Evolutionary conservation across 2,113 vertebrate species (phyloP).

Genomic region (Gopherus flavomarginatus): DNA sequence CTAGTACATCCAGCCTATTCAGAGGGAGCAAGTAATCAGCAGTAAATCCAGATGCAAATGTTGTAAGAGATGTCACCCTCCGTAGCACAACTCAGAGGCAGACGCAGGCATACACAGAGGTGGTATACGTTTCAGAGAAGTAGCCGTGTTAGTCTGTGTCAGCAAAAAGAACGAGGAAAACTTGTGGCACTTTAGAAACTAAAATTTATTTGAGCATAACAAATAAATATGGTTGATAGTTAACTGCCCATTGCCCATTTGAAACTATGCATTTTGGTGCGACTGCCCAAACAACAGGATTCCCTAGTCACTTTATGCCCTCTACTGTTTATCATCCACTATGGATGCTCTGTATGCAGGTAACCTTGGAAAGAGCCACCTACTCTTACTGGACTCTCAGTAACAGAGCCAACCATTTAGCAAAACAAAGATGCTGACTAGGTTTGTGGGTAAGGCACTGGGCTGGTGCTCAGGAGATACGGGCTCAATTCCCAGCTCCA

Average conservation of each 20-base stretch:
- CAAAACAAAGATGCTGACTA: rapidly evolving
- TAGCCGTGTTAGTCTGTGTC: too few relatives aligned
- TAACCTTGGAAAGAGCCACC: not conserved
- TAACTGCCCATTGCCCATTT: not conserved
- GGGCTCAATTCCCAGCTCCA: not conserved
- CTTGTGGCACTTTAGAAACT: too few relatives aligned
- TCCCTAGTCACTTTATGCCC: not conserved
- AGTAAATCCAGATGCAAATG: not conserved
- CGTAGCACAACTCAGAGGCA: not conserved
- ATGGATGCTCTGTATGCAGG: not conserved
- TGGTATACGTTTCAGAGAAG: not conserved
- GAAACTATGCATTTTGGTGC: not conserved
- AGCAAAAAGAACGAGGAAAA: too few relatives aligned
- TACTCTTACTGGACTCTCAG: not conserved
- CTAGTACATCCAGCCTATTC: not conserved
- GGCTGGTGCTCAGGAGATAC: not conserved
- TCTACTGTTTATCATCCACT: not conserved
- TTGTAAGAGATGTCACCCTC: not conserved
- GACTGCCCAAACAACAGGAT: not conserved
- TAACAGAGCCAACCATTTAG: rapidly evolving
- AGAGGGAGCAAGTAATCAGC: not conserved
- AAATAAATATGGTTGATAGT: not conserved
- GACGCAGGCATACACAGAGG: not conserved
- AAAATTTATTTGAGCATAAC: too few relatives aligned
- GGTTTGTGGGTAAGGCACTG: not conserved